These are phyloP conservation scores for Emydocephalus ijimae DNA, from an alignment of 2,113 vertebrate genomes.

Conservation along the genomic window DNA sequence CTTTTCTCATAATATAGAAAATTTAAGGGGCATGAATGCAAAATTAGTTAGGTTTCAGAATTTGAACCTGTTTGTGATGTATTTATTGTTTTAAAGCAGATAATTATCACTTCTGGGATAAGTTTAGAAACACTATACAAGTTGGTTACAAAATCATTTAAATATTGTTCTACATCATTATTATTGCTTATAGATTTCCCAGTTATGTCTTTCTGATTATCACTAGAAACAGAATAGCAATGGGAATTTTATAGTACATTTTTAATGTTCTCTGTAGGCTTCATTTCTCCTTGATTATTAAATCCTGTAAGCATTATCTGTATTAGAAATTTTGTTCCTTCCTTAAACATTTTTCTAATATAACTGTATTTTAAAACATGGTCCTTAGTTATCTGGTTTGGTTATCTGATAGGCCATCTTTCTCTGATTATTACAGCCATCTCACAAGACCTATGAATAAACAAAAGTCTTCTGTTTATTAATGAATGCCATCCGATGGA, in stretches of 20 bases:
- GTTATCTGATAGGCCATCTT: not conserved
- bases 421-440: not conserved
- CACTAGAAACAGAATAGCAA: not conserved
- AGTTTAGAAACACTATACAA: not conserved
- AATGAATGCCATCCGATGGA: not conserved
- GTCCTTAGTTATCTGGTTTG: not conserved
- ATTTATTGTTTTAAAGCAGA: not conserved
- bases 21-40: not conserved
- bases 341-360: not conserved
- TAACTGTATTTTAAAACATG: not conserved
- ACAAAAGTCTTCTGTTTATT: not conserved
- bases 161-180: not conserved
- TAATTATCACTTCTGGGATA: not conserved
- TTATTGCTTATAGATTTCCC: not conserved
- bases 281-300: not conserved
- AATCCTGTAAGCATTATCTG: not conserved
- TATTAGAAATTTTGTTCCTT: not conserved
- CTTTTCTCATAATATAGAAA: not conserved
- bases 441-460: not conserved
- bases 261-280: not conserved
- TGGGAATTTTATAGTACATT: not conserved
- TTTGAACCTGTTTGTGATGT: not conserved
- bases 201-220: not conserved
- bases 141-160: not conserved
- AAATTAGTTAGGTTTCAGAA: not conserved